Conservation (phyloP, 1,140 invertebrate genomes). For the Leptopilina clavipes region DNA sequence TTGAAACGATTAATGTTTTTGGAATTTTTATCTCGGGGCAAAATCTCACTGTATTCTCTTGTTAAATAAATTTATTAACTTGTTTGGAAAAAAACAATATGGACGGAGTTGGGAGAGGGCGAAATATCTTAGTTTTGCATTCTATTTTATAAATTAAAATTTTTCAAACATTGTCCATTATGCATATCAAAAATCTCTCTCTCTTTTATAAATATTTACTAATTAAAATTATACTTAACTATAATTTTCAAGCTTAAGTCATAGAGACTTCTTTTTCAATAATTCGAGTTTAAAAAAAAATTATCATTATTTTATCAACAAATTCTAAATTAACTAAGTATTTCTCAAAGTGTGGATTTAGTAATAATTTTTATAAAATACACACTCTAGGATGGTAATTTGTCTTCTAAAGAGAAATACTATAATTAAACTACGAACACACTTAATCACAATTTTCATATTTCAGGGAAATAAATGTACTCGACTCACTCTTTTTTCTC, state of each 20-base stretch:
- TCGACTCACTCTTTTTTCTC: conserved; percentile 15
- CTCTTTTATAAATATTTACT: neutral
- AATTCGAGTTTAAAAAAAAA: neutral
- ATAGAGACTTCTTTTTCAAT: conserved; percentile 1
- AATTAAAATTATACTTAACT: neutral
- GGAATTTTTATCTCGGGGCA: too few relatives aligned
- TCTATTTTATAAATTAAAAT: neutral
- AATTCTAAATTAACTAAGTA: conserved; percentile 25
- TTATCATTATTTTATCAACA: neutral
- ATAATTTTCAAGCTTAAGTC: conserved; percentile 1
- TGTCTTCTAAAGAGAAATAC: conserved; percentile 11
- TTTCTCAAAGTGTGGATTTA: neutral
- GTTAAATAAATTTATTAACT: neutral
- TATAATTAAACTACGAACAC: conserved; percentile 29
- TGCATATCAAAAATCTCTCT: neutral
- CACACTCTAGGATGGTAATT: conserved; percentile 23
- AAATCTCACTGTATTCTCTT: too few relatives aligned
- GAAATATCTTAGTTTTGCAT: too few relatives aligned
- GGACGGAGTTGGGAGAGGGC: conserved; percentile 7
- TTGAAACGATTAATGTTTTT: too few relatives aligned
- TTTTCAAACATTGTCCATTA: neutral
- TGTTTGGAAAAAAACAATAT: neutral
- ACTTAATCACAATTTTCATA: conserved; percentile 23
- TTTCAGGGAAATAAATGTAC: conserved; percentile 1
- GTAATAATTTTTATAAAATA: too few relatives aligned